These are phyloP conservation scores for Oncorhynchus nerka DNA, from an alignment of 2,113 vertebrate genomes.

Conservation along the genomic window DNA sequence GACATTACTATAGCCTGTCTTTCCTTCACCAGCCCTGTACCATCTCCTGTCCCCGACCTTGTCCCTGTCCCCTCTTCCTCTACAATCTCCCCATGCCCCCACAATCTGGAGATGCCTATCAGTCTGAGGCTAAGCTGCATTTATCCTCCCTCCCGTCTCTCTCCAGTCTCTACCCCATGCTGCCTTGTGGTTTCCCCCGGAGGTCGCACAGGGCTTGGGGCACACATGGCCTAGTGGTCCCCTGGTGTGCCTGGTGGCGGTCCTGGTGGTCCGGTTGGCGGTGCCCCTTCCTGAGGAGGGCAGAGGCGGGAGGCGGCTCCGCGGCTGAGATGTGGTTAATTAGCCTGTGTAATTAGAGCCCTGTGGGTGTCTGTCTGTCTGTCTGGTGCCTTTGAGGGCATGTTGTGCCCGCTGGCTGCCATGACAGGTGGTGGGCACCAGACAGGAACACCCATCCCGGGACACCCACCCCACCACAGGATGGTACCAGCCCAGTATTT, in stretches of 20 bases:
- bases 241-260: slow-evolving; percentile 1
- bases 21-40: too few relatives aligned
- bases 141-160: not conserved
- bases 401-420: not conserved
- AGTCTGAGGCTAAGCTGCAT: too few relatives aligned
- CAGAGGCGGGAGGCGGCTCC: not conserved
- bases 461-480: slow-evolving; percentile 54
- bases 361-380: slow-evolving; percentile 3
- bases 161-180: not conserved
- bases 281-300: not conserved
- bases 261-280: not conserved
- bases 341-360: slow-evolving; percentile 1
- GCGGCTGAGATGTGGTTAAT: slow-evolving; percentile 8
- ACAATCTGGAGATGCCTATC: too few relatives aligned
- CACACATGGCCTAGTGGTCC: not conserved
- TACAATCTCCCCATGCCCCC: too few relatives aligned
- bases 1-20: too few relatives aligned
- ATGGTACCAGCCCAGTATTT: slow-evolving; percentile 42
- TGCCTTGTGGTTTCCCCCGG: not conserved
- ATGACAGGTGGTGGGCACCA: not conserved
- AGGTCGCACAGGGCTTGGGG: slow-evolving; percentile 3
- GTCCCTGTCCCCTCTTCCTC: too few relatives aligned
- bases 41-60: too few relatives aligned
- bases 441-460: slow-evolving; percentile 50
- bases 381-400: not conserved